Base-by-base conservation (phyloP, 2,888 invertebrate species). In the Lamproptera curius region DNA sequence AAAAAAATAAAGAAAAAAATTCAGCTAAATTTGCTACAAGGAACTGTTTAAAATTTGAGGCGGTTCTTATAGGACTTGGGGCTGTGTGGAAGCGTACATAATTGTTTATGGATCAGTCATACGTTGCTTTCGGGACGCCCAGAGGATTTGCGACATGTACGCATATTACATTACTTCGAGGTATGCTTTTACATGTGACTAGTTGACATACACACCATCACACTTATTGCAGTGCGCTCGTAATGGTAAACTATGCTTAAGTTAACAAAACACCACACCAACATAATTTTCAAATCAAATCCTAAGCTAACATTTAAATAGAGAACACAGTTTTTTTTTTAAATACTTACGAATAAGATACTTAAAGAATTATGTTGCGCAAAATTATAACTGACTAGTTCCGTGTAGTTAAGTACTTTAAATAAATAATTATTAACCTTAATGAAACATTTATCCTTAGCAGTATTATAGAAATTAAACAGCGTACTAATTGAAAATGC, bases 301-400 rank as follows among this genome's bases (percentile, higher is more conserved):
- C 68, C 76, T 81, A 85, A 77, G 67, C 85, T 85, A 31, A 87
- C 66, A 61, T 71, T 79, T 84, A 84, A 84, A 80, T 82, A 84
- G 70, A 83, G 82, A 86, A 86, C 85, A 86, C 85, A 82, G 79
- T 73, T 76, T 54, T 56, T 59, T 56, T 56, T 74, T 76, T 76
- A 80, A 79, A 82, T 77, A 79, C 82, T 79, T 82, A 80, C 61
- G 65, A 69, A 62, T 63, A 59, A 57, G 67, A 10, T 78, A 79
- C 81, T 81, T 83, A 81, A 73, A 75, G 72, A 73, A 76, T 82
- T 83, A 80, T 78, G 81, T 88, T 86, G 86, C 86, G 84, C 87
- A 88, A 88, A 87, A 79, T 78, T 76, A 83, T 83, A 86, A 83
- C 82, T 88, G 88, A 88, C 88, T 88, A 88, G 88, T 87, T 83